Percentiles rank a stretch among this genome's conserved stretches.
Conservation (phyloP, 2,113 vertebrate species). For the Xiphorhynchus elegans region DNA sequence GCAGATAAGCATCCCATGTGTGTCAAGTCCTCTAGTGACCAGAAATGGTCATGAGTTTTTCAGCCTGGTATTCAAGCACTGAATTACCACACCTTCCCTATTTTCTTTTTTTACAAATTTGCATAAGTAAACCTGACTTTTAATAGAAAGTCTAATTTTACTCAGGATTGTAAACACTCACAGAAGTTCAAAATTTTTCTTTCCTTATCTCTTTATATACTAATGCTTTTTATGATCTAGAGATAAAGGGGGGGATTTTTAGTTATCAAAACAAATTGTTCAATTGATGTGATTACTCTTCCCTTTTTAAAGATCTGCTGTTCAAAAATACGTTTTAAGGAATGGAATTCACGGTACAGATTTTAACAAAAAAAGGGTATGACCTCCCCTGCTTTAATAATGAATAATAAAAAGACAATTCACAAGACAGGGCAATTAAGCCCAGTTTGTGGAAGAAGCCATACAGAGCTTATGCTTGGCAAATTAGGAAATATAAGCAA, state of each 20-base stretch:
- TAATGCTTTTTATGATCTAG: background rate
- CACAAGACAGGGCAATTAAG: background rate
- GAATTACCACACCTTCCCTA: background rate
- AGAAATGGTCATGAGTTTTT: background rate
- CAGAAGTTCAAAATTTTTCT: background rate
- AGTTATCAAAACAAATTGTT: background rate
- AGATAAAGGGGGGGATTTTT: background rate
- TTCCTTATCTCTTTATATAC: background rate
- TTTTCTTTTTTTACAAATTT: background rate
- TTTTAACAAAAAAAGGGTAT: background rate
- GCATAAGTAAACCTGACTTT: background rate
- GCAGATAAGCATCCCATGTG: background rate
- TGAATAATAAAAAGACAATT: background rate
- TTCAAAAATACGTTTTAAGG: background rate
- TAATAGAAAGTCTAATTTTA: background rate
- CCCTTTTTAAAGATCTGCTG: background rate
- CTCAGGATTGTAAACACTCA: background rate
- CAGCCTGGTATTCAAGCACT: background rate
- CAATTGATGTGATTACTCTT: background rate
- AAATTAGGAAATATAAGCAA: background rate
- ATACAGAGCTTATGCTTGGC: background rate
- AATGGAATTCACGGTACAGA: background rate
- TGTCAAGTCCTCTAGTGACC: background rate
- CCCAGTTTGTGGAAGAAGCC: background rate
- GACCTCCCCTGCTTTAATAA: background rate